These are phyloP conservation scores for Lasioglossum lativentre DNA, from an alignment of 2,888 invertebrate genomes.

Conservation along the genomic window DNA sequence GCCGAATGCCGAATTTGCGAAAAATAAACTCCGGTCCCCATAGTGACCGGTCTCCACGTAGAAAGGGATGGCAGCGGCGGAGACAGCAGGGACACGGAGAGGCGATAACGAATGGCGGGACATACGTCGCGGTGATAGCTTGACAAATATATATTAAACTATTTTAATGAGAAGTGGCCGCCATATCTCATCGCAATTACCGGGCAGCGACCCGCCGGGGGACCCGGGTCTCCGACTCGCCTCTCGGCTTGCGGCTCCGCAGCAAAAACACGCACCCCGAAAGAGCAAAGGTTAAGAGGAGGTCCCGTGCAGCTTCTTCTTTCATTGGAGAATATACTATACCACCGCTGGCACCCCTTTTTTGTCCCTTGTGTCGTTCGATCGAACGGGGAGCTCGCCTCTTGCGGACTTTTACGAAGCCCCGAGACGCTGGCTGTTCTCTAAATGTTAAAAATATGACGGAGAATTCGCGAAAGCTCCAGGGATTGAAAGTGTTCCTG, in stretches of 20 bases:
- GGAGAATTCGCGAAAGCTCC: too few relatives aligned
- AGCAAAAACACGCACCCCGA: conserved; percentile 72
- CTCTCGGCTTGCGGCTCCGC: conserved; percentile 60
- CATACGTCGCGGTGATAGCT: conserved; percentile 77
- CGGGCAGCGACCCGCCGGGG: conserved; percentile 71
- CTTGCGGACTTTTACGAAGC: not conserved
- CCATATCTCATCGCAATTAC: conserved; percentile 83
- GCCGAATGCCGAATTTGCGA: conserved; percentile 77
- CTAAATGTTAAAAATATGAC: too few relatives aligned
- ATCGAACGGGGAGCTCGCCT: not conserved
- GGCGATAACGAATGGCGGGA: conserved; percentile 75
- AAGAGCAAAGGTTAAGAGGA: conserved; percentile 79
- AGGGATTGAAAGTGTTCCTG: too few relatives aligned
- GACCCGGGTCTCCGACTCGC: conserved; percentile 56
- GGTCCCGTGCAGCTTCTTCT: conserved; percentile 63
- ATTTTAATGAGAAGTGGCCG: conserved; percentile 83
- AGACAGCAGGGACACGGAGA: conserved; percentile 21
- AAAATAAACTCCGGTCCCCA: conserved; percentile 67
- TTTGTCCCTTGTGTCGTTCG: conserved; percentile 6
- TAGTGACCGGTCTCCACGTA: conserved; percentile 18
- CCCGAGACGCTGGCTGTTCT: too few relatives aligned
- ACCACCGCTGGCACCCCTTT: not conserved
- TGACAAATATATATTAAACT: conserved; percentile 83
- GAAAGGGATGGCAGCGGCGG: conserved; percentile 22
- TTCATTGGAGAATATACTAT: not conserved